Evolutionary conservation across 2,888 invertebrate species (phyloP).

Genomic region (Ophonus ardosiacus): DNA sequence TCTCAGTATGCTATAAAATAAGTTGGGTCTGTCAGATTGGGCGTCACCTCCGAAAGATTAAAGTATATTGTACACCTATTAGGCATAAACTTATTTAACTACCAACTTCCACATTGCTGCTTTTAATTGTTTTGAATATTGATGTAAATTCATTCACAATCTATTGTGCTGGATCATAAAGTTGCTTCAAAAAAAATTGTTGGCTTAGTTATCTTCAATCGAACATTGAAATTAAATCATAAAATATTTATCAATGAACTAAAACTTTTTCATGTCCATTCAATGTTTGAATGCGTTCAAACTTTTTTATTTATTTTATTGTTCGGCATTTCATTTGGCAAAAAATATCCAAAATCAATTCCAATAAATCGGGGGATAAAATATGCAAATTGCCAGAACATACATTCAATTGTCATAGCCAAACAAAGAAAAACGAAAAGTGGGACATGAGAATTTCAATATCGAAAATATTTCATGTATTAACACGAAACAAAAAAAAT

Average conservation of each 20-base stretch:
- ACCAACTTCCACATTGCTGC: no score
- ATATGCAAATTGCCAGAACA: conserved; percentile 22
- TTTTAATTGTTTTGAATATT: neutral
- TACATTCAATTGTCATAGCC: conserved; percentile 22
- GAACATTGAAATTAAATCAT: neutral
- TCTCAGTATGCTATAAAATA: no score
- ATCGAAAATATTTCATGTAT: conserved; percentile 29
- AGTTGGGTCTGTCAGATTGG: no score
- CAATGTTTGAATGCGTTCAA: neutral
- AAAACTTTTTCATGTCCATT: neutral
- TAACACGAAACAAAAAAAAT: conserved; percentile 6
- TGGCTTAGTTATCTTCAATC: neutral
- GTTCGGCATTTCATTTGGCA: neutral
- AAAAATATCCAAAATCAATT: neutral
- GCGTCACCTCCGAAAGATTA: no score
- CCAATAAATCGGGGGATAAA: conserved; percentile 10
- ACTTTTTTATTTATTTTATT: neutral
- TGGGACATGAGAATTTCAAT: conserved; percentile 7
- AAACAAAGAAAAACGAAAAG: conserved; percentile 25
- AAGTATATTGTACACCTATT: no score
- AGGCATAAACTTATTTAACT: no score
- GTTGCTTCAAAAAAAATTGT: neutral
- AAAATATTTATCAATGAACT: neutral
- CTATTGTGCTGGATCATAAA: neutral
- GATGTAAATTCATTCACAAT: neutral